These are phyloP conservation scores for Indri indri DNA, from an alignment of 2,113 vertebrate genomes.

Conservation along the genomic window DNA sequence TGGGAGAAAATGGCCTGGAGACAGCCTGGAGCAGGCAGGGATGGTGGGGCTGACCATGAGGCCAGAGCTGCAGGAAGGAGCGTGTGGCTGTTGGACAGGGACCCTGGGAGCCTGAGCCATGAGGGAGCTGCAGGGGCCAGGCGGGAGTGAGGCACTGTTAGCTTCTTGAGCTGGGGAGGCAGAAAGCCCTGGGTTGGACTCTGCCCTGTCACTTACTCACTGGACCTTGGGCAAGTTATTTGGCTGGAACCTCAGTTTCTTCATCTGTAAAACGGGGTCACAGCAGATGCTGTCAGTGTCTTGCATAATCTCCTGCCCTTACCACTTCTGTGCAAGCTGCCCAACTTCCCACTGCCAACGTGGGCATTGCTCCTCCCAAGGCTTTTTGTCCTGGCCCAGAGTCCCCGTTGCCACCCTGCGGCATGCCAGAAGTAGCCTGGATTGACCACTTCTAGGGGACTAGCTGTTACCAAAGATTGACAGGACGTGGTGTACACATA, in stretches of 20 bases:
- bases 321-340: not conserved
- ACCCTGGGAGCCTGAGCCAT: not conserved
- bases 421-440: not conserved
- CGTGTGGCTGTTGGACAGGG: fast-evolving
- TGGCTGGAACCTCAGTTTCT: not conserved
- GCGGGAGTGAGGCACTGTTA: not conserved
- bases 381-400: not conserved
- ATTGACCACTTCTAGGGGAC: not conserved
- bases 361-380: not conserved
- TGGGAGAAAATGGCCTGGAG: not conserved
- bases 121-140: not conserved
- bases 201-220: not conserved
- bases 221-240: not conserved
- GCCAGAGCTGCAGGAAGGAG: not conserved
- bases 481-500: not conserved
- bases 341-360: not conserved
- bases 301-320: not conserved
- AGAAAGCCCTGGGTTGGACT: not conserved
- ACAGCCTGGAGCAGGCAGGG: not conserved
- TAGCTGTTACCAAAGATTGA: not conserved
- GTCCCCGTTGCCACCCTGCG: not conserved
- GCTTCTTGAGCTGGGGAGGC: not conserved
- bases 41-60: not conserved
- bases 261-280: not conserved
- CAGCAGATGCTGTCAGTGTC: not conserved